These are phyloP conservation scores for Drosophila repleta DNA, from an alignment of 1,140 invertebrate species.

Conservation along the genomic window DNA sequence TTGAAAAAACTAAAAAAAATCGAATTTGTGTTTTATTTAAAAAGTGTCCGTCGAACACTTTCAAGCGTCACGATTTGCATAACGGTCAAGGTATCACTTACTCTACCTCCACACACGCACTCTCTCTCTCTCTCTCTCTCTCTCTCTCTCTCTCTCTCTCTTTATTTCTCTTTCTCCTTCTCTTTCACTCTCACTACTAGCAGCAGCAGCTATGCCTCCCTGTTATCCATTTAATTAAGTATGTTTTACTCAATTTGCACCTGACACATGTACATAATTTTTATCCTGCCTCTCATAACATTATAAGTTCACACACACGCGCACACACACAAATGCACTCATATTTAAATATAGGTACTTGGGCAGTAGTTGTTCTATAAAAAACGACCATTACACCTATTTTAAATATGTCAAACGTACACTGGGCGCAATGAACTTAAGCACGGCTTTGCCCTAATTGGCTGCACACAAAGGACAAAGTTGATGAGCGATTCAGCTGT, in stretches of 20 bases:
- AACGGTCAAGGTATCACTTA: constrained; percentile 39
- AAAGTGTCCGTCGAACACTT: constrained; percentile 46
- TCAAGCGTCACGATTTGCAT: constrained; percentile 63
- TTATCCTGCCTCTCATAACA: constrained; percentile 15
- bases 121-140: constrained; percentile 2
- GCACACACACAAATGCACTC: neutral
- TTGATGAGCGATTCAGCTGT: constrained; percentile 17
- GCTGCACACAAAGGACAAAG: constrained; percentile 8
- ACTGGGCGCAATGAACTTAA: constrained; percentile 34
- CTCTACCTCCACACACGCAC: neutral
- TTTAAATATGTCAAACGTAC: constrained; percentile 46
- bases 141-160: constrained; percentile 5
- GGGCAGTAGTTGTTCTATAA: constrained; percentile 2
- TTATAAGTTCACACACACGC: constrained; percentile 3
- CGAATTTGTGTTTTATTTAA: constrained; percentile 64
- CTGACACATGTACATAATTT: constrained; percentile 55
- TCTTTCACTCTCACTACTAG: constrained; percentile 18
- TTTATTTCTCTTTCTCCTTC: neutral
- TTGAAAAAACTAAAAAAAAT: constrained; percentile 40
- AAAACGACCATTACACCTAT: constrained; percentile 50
- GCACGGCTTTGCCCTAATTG: constrained; percentile 47
- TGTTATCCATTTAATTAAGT: constrained; percentile 8
- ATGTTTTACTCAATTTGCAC: constrained; percentile 9
- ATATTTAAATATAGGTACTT: constrained; percentile 12
- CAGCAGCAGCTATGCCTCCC: constrained; percentile 9